Evolutionary conservation across 2,888 invertebrate species (phyloP).

Genomic region (Leptinotarsa haldemani): DNA sequence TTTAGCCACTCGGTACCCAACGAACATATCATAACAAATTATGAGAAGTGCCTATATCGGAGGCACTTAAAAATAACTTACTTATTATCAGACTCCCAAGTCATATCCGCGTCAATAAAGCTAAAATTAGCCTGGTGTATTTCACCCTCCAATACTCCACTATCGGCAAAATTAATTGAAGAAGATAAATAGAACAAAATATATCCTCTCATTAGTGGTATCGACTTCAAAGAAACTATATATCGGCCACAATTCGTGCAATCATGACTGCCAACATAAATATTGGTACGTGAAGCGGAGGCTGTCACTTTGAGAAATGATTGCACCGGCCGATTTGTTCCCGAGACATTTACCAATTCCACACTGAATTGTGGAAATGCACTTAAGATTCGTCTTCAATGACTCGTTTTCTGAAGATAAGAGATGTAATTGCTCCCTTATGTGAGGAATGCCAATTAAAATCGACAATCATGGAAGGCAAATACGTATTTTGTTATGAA

Average conservation of each 20-base stretch:
- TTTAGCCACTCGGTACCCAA: neutral
- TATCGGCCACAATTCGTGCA: slow-evolving; percentile 55
- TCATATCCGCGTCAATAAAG: slow-evolving; percentile 53
- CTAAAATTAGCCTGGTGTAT: slow-evolving; percentile 57
- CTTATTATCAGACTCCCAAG: slow-evolving; percentile 40
- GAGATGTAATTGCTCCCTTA: slow-evolving; percentile 7
- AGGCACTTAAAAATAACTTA: slow-evolving; percentile 47
- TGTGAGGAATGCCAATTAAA: neutral
- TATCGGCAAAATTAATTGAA: slow-evolving; percentile 61
- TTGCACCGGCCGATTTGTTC: slow-evolving; percentile 55
- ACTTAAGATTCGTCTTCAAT: slow-evolving; percentile 32
- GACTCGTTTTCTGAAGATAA: slow-evolving; percentile 19
- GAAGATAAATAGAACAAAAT: slow-evolving; percentile 58
- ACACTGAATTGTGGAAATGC: slow-evolving; percentile 54
- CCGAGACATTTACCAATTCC: slow-evolving; percentile 55
- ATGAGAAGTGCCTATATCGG: slow-evolving; percentile 33
- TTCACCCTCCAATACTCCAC: slow-evolving; percentile 51
- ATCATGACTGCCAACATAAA: slow-evolving; percentile 57
- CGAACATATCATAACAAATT: slow-evolving; percentile 32
- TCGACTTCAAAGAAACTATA: slow-evolving; percentile 55
- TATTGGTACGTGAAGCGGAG: slow-evolving; percentile 56
- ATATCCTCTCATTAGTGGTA: slow-evolving; percentile 62
- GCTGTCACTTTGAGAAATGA: slow-evolving; percentile 60
- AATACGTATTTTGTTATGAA: neutral
- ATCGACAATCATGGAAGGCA: neutral